Base-by-base conservation (phyloP, 2,888 invertebrate species). In the Fabriciana adippe region DNA sequence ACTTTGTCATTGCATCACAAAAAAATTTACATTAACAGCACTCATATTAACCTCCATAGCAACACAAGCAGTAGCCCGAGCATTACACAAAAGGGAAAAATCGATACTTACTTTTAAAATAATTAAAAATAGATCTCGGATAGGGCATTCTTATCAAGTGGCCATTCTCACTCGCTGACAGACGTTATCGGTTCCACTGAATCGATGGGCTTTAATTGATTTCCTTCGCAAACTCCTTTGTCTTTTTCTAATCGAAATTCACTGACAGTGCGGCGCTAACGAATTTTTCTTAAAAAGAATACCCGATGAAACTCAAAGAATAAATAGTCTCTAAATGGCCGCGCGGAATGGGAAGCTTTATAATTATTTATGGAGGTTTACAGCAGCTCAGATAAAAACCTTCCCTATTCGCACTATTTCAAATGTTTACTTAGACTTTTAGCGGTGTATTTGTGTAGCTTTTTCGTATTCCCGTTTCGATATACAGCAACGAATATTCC, bases 181-280 rank as follows among this genome's bases (percentile, higher is more conserved):
- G 78, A 75, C 78, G 75, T 84, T 90, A 92, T 92, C 92, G 86
- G 70, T 62, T 62, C 68, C 70, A 72, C 71, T 79, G 80, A 84
- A 92, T 91, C 91, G 87, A 92, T 88, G 88, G 88, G 81, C 87
- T 89, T 91, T 92, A 92, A 92, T 92, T 92, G 92, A 91, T 91
- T 91, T 86, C 81, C 86, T 67, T 71, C 80, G 80, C 86, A 87
- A 85, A 83, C 84, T 80, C 81, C 88, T 89, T 90, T 90, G 90
- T 90, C 88, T 90, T 87, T 85, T 84, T 85, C 86, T 86, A 87
- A 88, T 90, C 86, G 88, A 82, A 84, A 88, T 88, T 87, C 87
- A 85, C 79, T 75, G 72, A 76, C 78, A 75, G 86, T 81, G 59
- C 71, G 75, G 76, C 77, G 78, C 80, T 82, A 84, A 83, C 82